Base-by-base conservation (phyloP, 2,888 invertebrate genomes). In the Chrysolina haemoptera region DNA sequence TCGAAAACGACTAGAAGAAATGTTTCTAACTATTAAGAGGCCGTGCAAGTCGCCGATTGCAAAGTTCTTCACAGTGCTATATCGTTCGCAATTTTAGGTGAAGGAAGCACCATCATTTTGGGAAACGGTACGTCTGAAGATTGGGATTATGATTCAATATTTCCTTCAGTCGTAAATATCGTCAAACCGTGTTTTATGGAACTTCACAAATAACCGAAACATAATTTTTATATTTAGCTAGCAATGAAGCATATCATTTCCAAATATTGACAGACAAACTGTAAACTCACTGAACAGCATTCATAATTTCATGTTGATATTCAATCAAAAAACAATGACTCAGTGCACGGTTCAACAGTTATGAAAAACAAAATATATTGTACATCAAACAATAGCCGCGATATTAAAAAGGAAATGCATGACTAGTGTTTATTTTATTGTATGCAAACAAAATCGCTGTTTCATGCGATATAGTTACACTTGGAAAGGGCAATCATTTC, bases 401-500 rank as follows among this genome's bases (percentile, higher is more conserved):
- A 35, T 10, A 62, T 46, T 20, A 68, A 53, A 53, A 40, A 67
- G 53, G 50, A 53, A 53, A 53, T 40, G 53, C 53, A 53, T 67
- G 16, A 53, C 16, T 67, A 70, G 62, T 63, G 72, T 75, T 70
- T 71, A 70, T 70, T 66, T 65, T 67, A 67, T 68, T 62, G 62
- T 62, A 69, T 72, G 70, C 73, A 75, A 78, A 78, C 76, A 77
- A 68, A 75, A 79, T 69, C 76, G 50, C 50, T 70, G 74, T 76
- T 78, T 73, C 74, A 73, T 76, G 70, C 70, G 70, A 75, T 73
- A 74, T 67, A 63, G 77, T 80, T 76, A 66, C 75, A 78, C 76
- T 81, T 82, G 80, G 71, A 81, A 83, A 82, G 79, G 76, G 78
- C 80, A 83, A 82, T 82, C 80, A 82, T 84, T 85, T 83, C 82